These are phyloP conservation scores for Anastrepha ludens DNA, from an alignment of 1,140 invertebrate genomes.

Conservation along the genomic window DNA sequence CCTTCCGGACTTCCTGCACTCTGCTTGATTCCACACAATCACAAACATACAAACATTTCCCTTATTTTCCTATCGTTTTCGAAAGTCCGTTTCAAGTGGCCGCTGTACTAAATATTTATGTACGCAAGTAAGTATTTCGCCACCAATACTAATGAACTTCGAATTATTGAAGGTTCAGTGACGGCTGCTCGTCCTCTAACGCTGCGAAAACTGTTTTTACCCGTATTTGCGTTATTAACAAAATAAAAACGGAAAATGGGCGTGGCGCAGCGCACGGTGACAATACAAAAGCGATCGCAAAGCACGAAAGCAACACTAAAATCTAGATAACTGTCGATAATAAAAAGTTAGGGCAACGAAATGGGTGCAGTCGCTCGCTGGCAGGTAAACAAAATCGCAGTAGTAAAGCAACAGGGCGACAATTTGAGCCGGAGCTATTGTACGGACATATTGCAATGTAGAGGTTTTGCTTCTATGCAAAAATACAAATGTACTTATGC, in stretches of 20 bases:
- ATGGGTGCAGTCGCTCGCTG: not conserved
- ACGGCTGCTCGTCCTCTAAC: not conserved
- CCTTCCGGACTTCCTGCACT: not conserved
- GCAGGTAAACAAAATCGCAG: conserved; percentile 12
- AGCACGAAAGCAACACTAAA: not conserved
- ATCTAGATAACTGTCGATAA: conserved; percentile 24
- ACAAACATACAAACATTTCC: not conserved
- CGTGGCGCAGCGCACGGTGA: not conserved
- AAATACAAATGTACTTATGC: not conserved
- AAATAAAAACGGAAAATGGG: conserved; percentile 37
- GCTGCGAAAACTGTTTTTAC: not conserved
- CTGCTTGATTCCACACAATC: not conserved
- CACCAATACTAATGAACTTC: not conserved
- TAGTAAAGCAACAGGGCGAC: not conserved
- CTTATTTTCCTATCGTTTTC: not conserved
- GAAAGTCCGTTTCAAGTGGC: not conserved
- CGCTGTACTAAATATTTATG: not conserved
- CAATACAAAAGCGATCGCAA: not conserved
- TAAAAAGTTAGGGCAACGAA: conserved; percentile 1
- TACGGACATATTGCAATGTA: not conserved
- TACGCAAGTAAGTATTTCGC: not conserved
- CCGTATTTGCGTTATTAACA: not conserved
- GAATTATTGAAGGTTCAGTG: conserved; percentile 19
- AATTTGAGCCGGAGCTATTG: not conserved
- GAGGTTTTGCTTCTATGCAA: not conserved